These are phyloP conservation scores for Aspidiotus destructor DNA, from an alignment of 2,888 invertebrate species.

Conservation along the genomic window DNA sequence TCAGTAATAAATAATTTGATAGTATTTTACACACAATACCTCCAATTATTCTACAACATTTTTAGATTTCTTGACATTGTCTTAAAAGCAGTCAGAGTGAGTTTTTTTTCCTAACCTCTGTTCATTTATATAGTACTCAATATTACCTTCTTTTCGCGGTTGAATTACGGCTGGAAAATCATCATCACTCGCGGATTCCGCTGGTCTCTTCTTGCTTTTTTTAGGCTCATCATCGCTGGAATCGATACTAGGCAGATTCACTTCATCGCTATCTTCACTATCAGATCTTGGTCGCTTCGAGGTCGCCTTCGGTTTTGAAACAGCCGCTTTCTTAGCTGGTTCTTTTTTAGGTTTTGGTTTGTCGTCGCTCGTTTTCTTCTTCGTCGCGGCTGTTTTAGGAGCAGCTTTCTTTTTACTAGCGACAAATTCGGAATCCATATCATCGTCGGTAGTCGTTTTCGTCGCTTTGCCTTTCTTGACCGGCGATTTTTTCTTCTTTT, in stretches of 20 bases:
- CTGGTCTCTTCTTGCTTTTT: not conserved
- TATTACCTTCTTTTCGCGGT: not conserved
- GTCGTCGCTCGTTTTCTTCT: constrained; percentile 28
- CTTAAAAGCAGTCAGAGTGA: too few relatives aligned
- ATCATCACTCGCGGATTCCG: not conserved
- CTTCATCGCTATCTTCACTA: constrained; percentile 2
- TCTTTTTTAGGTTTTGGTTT: constrained; percentile 6
- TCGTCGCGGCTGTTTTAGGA: constrained; percentile 27
- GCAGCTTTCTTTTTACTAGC: constrained; percentile 5
- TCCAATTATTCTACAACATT: too few relatives aligned
- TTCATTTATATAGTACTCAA: too few relatives aligned
- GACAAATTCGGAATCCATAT: not conserved
- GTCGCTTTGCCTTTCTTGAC: constrained; percentile 22
- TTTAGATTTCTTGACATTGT: too few relatives aligned
- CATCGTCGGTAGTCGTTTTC: constrained; percentile 28
- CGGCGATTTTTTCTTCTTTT: constrained; percentile 33
- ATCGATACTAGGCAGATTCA: not conserved
- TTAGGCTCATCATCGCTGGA: constrained; percentile 5
- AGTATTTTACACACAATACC: too few relatives aligned
- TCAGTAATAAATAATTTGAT: too few relatives aligned
- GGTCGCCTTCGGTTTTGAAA: constrained; percentile 11
- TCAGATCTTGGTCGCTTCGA: not conserved
- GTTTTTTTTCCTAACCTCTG: too few relatives aligned
- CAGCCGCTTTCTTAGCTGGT: constrained; percentile 5
- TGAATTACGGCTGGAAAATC: not conserved